Evolutionary conservation across 2,888 invertebrate genomes (phyloP).

Genomic region (Exocentrus adspersus): DNA sequence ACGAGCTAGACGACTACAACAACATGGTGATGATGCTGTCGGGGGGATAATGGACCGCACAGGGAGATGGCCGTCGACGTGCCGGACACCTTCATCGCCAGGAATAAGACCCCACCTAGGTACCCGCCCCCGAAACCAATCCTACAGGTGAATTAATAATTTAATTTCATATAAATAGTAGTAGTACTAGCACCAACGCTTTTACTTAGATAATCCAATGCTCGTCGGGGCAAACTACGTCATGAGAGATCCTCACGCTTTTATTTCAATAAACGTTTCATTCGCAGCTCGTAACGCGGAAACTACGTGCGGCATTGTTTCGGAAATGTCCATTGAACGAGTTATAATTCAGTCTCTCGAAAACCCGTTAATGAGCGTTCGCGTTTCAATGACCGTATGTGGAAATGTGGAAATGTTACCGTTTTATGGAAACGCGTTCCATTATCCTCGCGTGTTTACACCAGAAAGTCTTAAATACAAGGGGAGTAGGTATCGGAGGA

Average conservation of each 20-base stretch:
- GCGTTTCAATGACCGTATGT: background rate
- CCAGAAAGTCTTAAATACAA: no score
- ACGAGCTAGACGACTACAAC: constrained; percentile 69
- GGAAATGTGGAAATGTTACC: background rate
- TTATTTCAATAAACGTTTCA: no score
- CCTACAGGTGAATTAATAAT: constrained; percentile 48
- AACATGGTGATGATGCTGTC: constrained; percentile 85
- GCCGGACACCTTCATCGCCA: constrained; percentile 91
- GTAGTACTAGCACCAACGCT: no score
- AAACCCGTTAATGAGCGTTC: background rate
- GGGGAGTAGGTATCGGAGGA: no score
- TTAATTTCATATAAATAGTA: no score
- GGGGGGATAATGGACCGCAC: constrained; percentile 93
- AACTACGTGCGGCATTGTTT: background rate
- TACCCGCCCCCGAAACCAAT: constrained; percentile 82
- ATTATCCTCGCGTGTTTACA: no score
- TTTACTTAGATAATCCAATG: no score
- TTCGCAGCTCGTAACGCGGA: no score
- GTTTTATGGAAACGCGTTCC: background rate
- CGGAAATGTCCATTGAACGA: no score
- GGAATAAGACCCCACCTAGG: constrained; percentile 90
- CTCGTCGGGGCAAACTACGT: no score
- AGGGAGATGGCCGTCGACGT: constrained; percentile 99
- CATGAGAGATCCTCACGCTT: no score
- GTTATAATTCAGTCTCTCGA: background rate